phyloP scores from a whole-genome alignment of 2,113 vertebrate species.

The Orientallactaga bullata region DNA sequence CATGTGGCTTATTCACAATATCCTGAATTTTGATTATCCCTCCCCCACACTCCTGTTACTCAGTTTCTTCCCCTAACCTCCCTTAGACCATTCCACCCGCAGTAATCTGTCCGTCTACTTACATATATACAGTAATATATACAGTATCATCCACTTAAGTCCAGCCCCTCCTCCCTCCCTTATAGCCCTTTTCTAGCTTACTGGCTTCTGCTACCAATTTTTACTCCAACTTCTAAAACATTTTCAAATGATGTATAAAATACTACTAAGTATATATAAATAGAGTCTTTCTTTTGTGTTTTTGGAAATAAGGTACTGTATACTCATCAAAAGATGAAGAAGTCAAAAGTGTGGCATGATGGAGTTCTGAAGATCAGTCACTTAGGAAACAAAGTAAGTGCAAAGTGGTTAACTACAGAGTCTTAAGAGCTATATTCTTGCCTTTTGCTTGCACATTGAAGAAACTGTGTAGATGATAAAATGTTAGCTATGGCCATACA shows the following conservation, averaged over 20 bases:
- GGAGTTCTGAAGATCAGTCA: conserved; percentile 85
- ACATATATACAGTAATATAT: too few species aligned
- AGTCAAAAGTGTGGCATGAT: conserved; percentile 91
- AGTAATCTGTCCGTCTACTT: too few species aligned
- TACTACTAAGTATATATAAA: not conserved
- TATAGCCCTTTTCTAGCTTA: too few species aligned
- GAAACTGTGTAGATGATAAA: not conserved
- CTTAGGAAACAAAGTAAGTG: conserved; percentile 86
- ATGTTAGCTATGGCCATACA: not conserved
- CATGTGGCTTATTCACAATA: too few species aligned
- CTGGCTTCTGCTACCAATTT: too few species aligned
- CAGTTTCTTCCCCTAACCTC: too few species aligned
- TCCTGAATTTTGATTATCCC: too few species aligned
- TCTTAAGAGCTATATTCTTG: not conserved
- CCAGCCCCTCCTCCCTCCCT: too few species aligned
- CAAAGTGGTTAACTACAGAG: not conserved
- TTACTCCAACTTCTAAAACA: too few species aligned
- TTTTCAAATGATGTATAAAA: conserved; percentile 28
- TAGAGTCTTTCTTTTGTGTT: not conserved
- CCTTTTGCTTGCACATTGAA: not conserved
- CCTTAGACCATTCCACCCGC: too few species aligned
- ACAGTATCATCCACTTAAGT: too few species aligned
- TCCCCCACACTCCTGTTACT: too few species aligned
- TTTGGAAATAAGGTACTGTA: conserved; percentile 87
- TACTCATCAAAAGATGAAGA: conserved; percentile 91